Evolutionary conservation across 2,888 invertebrate genomes (phyloP), one percentile per base, ranked within the genome.

Genomic region (Clusia tigrina): DNA sequence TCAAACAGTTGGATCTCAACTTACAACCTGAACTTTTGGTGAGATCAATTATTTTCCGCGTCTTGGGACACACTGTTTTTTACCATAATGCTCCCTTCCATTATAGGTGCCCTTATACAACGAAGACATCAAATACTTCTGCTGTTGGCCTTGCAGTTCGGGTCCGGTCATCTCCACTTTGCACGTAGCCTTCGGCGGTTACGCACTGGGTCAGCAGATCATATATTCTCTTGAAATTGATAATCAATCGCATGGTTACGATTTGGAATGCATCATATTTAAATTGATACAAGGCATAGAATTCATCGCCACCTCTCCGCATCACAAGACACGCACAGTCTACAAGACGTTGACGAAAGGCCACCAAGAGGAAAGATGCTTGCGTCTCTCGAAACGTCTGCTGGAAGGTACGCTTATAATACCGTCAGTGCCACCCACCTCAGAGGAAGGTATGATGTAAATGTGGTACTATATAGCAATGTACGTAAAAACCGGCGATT

Each of bases 1-100:
- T 92, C 57, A 88, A 90, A 67, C 87, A 89, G 3, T 84, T 92
- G 70, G 92, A 94, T 83, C 85, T 94, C 67, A 94, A 94, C 83
- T 83, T 87, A 67, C 88, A 89, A 78, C 85, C 88, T 6, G 85
- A 86, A 65, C 88, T 89, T 57, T 86, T 85, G 83, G 90, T 90
- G 85, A 80, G 80, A 54, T 2, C 15, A 15, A 25, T 23, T 2
- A 1, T 9, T 2, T 6, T 15, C 24, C n/a, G 23, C 17, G 6
- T 12, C 1, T n/a, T 51, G 15, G 17, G 12, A 1, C 26, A n/a
- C 6, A 20, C 48, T 42, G 3, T 15, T 22, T 9, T 46, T 54
- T 20, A 32, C 17, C 20, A 20, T 37, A 18, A 22, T 18, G 18
- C 20, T 12, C 15, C 25, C 10, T 54, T 9, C 6, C 17, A 5